Percentiles rank a stretch among this genome's conserved stretches.
Evolutionary conservation across 2,113 vertebrate species (phyloP).

Genomic region (Acrocephalus arundinaceus): DNA sequence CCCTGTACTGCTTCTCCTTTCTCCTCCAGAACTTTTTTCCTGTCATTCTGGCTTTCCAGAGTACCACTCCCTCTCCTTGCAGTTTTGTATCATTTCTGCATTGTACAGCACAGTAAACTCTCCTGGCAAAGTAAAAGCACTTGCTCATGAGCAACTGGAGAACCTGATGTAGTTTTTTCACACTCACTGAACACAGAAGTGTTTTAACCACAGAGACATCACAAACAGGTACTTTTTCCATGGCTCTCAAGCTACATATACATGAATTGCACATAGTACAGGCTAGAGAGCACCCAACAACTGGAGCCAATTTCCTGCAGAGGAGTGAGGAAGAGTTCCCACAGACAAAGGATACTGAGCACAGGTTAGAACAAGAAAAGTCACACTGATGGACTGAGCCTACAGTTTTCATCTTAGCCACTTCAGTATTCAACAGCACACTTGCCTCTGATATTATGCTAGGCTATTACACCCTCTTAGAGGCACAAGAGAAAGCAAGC

Average conservation of each 20-base stretch:
- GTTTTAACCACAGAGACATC: not conserved
- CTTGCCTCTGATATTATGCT: not conserved
- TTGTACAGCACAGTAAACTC: not conserved
- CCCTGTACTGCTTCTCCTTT: not conserved
- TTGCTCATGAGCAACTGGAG: not conserved
- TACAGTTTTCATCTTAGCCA: not conserved
- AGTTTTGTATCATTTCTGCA: not conserved
- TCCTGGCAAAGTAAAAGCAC: not conserved
- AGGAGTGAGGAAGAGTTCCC: not conserved
- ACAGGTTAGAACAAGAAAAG: not conserved
- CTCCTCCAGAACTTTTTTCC: not conserved
- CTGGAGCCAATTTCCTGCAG: fast-evolving
- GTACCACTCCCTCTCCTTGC: not conserved
- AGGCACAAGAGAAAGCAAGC: not conserved
- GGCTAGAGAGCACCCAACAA: not conserved
- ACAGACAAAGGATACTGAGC: fast-evolving
- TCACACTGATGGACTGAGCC: not conserved
- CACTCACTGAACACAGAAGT: not conserved
- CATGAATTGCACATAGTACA: not conserved
- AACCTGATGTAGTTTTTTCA: not conserved
- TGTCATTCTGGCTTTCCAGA: not conserved
- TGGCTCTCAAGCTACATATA: not conserved
- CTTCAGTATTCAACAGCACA: not conserved
- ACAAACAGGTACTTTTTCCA: not conserved
- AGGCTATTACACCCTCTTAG: not conserved